Conservation (phyloP, 2,797 vertebrate genomes). For the Naso thynnoides region DNA sequence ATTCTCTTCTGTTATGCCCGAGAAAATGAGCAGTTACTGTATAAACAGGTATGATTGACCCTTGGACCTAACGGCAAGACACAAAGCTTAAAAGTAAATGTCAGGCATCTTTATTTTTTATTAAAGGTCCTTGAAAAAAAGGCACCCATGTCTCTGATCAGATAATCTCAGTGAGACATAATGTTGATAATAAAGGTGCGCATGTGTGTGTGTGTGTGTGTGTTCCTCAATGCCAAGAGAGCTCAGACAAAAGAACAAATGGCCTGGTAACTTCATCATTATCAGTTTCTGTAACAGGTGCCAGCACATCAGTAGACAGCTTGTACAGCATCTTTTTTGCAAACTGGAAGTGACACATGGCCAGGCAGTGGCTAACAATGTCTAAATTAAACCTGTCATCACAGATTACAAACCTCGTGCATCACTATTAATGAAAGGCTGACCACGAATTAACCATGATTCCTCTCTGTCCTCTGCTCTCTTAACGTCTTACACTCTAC, state of each 20-base stretch:
- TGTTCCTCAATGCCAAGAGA: neutral
- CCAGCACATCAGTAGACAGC: conserved; percentile 54
- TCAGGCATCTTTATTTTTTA: neutral
- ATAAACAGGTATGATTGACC: conserved; percentile 91
- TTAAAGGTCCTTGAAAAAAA: neutral
- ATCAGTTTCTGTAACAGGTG: conserved; percentile 64
- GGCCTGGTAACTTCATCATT: conserved; percentile 64
- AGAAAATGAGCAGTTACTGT: conserved; percentile 98
- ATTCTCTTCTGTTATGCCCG: conserved; percentile 98
- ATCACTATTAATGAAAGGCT: conserved; percentile 73
- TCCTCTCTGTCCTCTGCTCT: conserved; percentile 23
- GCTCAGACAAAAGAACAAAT: conserved; percentile 50
- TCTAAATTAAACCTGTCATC: conserved; percentile 77
- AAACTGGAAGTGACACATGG: conserved; percentile 79
- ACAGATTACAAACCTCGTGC: conserved; percentile 73
- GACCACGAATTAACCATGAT: conserved; percentile 64
- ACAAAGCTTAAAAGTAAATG: neutral
- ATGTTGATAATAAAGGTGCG: neutral
- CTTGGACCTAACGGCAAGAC: neutral
- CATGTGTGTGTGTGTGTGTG: neutral
- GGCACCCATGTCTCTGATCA: neutral
- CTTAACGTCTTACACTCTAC: neutral
- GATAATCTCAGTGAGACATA: neutral
- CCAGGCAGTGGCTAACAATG: conserved; percentile 66
- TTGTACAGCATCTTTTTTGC: conserved; percentile 56